Percentiles rank a stretch among this genome's conserved stretches.
These are phyloP conservation scores for Avahi laniger DNA, from an alignment of 2,797 vertebrate species.

Conservation along the genomic window DNA sequence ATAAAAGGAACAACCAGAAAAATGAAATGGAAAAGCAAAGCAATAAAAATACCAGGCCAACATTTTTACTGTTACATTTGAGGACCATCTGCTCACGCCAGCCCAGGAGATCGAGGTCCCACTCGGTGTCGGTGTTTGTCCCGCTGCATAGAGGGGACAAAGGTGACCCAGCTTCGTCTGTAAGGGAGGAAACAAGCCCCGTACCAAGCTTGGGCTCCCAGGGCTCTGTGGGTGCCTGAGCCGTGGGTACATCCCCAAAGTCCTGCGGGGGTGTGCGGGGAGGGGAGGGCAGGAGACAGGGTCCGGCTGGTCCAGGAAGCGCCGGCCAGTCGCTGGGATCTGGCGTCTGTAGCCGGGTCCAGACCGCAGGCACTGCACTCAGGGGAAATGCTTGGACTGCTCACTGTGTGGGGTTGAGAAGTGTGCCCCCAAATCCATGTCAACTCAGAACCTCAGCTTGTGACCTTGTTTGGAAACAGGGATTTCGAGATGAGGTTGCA, in stretches of 20 bases:
- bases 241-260: rapidly evolving
- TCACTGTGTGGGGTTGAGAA: no score
- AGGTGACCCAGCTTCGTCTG: neutral
- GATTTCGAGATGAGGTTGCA: neutral
- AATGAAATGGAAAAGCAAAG: neutral
- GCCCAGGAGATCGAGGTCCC: no score
- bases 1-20: neutral
- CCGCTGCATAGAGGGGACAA: neutral
- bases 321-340: neutral
- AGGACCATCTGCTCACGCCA: neutral
- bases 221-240: neutral
- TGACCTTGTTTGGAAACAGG: neutral
- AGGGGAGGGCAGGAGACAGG: neutral
- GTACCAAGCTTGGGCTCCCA: neutral
- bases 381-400: neutral
- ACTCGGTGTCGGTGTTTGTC: rapidly evolving
- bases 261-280: neutral
- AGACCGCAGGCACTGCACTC: no score
- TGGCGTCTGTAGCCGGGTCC: neutral
- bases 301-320: rapidly evolving
- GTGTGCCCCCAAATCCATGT: neutral
- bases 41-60: neutral
- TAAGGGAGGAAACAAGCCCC: neutral
- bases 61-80: neutral
- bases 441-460: neutral